Evolutionary conservation across 2,797 vertebrate species (phyloP).

Genomic region (Semaprochilodus insignis): DNA sequence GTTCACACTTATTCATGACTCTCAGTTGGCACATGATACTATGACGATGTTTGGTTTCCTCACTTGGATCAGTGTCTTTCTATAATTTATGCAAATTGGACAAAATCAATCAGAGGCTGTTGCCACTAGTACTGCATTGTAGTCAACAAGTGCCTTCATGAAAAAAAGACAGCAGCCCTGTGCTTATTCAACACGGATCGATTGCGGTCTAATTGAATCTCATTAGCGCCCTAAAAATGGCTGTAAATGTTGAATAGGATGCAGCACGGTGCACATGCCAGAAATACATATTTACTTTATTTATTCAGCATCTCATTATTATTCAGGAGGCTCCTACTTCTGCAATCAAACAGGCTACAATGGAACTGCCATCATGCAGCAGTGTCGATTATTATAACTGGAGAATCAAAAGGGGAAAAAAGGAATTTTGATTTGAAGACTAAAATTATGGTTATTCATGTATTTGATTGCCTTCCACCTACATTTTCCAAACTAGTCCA

Average conservation of each 20-base stretch:
- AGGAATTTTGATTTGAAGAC: slow-evolving; percentile 24
- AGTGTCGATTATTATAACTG: slow-evolving; percentile 17
- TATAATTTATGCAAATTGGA: slow-evolving; percentile 25
- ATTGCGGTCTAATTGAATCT: slow-evolving; percentile 52
- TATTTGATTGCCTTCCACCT: slow-evolving; percentile 35
- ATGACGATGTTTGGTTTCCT: slow-evolving; percentile 9
- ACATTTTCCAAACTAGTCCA: slow-evolving; percentile 3
- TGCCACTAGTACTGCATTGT: slow-evolving; percentile 10
- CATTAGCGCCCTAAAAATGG: slow-evolving; percentile 42
- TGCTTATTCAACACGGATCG: slow-evolving; percentile 34
- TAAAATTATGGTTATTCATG: slow-evolving; percentile 29
- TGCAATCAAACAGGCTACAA: slow-evolving; percentile 32
- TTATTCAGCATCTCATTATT: slow-evolving; percentile 39
- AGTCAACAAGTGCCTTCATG: slow-evolving; percentile 10
- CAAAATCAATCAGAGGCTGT: background rate
- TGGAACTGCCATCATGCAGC: slow-evolving; percentile 9
- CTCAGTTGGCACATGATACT: slow-evolving; percentile 14
- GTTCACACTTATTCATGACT: background rate
- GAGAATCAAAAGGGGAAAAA: slow-evolving; percentile 10
- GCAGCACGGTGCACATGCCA: background rate
- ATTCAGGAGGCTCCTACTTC: slow-evolving; percentile 20
- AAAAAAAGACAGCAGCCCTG: slow-evolving; percentile 6
- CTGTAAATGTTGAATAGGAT: slow-evolving; percentile 32
- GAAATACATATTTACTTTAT: slow-evolving; percentile 38
- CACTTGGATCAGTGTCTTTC: slow-evolving; percentile 7